Evolutionary conservation across 2,888 invertebrate genomes (phyloP).

Genomic region (Dynastes hyllus): DNA sequence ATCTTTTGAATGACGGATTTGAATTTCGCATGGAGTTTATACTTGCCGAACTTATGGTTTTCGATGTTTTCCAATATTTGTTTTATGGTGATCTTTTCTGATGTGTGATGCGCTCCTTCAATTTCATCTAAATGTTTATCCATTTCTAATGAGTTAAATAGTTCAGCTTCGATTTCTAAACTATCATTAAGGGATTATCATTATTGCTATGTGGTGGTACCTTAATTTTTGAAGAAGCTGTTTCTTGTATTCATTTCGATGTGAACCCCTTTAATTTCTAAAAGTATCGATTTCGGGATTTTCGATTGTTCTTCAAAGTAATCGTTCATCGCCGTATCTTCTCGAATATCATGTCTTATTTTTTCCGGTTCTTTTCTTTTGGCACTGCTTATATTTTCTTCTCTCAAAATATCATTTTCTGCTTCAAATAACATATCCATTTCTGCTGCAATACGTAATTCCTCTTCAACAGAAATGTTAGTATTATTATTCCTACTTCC

Average conservation of each 20-base stretch:
- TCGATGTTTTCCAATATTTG: constrained; percentile 59
- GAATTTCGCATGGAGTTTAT: constrained; percentile 76
- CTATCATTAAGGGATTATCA: constrained; percentile 30
- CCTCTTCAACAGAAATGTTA: constrained; percentile 54
- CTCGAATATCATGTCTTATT: no score
- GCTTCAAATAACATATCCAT: constrained; percentile 61
- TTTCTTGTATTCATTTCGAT: constrained; percentile 16
- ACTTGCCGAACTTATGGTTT: constrained; percentile 70
- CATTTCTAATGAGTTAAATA: constrained; percentile 65
- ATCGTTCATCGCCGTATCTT: background rate
- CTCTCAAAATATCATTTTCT: constrained; percentile 61
- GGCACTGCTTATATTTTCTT: constrained; percentile 52
- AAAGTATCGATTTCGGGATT: constrained; percentile 47
- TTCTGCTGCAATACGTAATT: constrained; percentile 59
- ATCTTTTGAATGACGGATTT: constrained; percentile 74
- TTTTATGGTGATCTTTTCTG: constrained; percentile 52
- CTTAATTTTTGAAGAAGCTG: no score
- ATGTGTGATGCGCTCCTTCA: constrained; percentile 57
- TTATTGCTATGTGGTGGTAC: constrained; percentile 30
- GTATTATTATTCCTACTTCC: background rate
- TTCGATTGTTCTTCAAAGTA: background rate
- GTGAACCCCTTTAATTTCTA: constrained; percentile 40
- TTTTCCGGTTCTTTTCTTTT: background rate
- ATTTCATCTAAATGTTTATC: constrained; percentile 62
- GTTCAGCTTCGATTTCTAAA: constrained; percentile 60